Evolutionary conservation across 2,888 invertebrate species (phyloP).

Genomic region (Odontothrips loti): DNA sequence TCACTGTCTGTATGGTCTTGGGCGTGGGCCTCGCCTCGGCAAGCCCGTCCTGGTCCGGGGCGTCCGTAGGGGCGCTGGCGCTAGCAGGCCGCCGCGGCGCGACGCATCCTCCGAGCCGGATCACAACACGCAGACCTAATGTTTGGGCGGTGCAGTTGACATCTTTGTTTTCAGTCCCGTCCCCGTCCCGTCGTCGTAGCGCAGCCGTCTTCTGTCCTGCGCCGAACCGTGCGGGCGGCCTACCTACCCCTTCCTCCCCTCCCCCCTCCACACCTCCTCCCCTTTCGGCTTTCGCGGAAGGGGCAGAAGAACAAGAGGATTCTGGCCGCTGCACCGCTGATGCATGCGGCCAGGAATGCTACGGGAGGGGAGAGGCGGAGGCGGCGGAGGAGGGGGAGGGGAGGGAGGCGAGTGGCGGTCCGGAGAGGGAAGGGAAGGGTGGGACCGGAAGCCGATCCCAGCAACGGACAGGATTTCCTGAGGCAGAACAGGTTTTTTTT

Average conservation of each 20-base stretch:
- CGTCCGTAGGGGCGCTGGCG: not conserved
- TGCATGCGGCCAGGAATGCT: constrained; percentile 15
- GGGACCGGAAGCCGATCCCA: not conserved
- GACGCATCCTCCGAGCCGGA: not conserved
- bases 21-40: not conserved
- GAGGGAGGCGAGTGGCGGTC: not conserved
- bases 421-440: not conserved
- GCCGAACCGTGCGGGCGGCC: not conserved
- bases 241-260: not conserved
- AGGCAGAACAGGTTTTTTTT: too few relatives aligned
- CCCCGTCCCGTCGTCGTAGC: not conserved
- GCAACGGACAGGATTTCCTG: too few relatives aligned
- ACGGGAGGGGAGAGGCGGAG: not conserved
- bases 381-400: not conserved
- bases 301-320: not conserved
- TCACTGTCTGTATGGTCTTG: not conserved
- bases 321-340: constrained; percentile 6
- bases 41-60: not conserved
- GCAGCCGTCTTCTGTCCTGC: not conserved
- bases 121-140: not conserved
- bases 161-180: constrained; percentile 1
- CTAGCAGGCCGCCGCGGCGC: not conserved
- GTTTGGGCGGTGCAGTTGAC: constrained; percentile 23
- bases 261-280: not conserved
- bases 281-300: not conserved